A percentile compares a stretch with the other conserved stretches of the same genome.
These are phyloP conservation scores for Pachypanchax playfairii DNA, from an alignment of 2,113 vertebrate species.

Conservation along the genomic window DNA sequence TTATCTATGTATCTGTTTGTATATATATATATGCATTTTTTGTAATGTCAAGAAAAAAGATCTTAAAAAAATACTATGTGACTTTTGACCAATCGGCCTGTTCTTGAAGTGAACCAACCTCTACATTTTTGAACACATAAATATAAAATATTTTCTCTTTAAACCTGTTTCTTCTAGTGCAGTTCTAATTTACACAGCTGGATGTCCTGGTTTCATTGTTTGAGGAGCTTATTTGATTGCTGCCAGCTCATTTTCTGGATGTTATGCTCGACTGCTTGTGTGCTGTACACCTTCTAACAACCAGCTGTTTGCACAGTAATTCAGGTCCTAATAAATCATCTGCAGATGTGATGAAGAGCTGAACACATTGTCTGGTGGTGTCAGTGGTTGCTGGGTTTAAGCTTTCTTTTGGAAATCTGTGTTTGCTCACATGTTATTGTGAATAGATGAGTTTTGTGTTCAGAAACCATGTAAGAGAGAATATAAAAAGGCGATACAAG, in stretches of 20 bases:
- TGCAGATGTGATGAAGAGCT: background rate
- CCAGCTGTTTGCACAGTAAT: slow-evolving; percentile 1
- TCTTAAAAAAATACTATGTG: background rate
- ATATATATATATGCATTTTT: no score
- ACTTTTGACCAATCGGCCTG: background rate
- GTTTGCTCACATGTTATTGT: no score
- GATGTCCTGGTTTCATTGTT: slow-evolving; percentile 14
- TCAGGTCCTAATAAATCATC: background rate
- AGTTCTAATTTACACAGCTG: slow-evolving; percentile 11
- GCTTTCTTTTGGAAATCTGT: background rate
- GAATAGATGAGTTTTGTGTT: background rate
- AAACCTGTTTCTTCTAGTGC: background rate
- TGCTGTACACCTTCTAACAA: slow-evolving; percentile 2
- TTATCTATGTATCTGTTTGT: no score
- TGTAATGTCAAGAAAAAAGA: no score
- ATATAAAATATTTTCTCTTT: no score
- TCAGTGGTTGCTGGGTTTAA: background rate
- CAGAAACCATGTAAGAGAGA: background rate
- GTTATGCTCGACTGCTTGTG: slow-evolving; percentile 9
- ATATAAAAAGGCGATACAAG: background rate
- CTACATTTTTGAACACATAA: background rate
- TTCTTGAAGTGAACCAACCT: background rate
- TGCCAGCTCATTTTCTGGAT: background rate
- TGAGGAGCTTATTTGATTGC: background rate
- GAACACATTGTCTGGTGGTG: background rate